Evolutionary conservation across 2,888 invertebrate species (phyloP).

Genomic region (Heteropelma amictum): DNA sequence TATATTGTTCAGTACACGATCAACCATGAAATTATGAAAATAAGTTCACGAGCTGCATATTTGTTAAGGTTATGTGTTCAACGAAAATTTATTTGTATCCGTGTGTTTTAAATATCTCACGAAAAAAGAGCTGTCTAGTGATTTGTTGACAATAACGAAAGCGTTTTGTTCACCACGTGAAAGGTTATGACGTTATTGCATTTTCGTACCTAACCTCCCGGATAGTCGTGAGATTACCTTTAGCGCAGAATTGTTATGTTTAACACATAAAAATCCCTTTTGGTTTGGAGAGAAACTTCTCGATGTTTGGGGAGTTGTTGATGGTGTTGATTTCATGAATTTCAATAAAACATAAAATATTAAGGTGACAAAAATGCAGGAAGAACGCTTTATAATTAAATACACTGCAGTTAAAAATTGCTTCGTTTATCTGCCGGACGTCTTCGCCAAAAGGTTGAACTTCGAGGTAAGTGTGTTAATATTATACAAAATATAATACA

Average conservation of each 20-base stretch:
- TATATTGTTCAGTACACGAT: too few species aligned
- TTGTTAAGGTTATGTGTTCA: too few species aligned
- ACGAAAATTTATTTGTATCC: too few species aligned
- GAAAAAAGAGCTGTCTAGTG: too few species aligned
- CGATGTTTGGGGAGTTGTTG: not conserved
- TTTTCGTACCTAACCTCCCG: conserved; percentile 24
- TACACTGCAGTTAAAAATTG: conserved; percentile 78
- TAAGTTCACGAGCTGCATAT: too few species aligned
- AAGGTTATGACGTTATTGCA: not conserved
- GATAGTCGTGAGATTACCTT: not conserved
- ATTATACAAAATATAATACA: not conserved
- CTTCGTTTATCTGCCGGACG: conserved; percentile 77
- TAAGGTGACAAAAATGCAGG: conserved; percentile 75
- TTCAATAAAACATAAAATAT: too few species aligned
- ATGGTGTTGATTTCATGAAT: not conserved
- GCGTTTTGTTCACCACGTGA: not conserved
- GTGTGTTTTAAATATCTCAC: too few species aligned
- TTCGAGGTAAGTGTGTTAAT: conserved; percentile 63
- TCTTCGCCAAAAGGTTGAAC: conserved; percentile 66
- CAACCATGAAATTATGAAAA: too few species aligned
- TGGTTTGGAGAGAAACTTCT: not conserved
- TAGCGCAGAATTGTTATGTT: not conserved
- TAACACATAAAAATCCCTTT: too few species aligned
- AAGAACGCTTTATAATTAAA: conserved; percentile 77
- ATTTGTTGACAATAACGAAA: too few species aligned